Percentiles rank a stretch among this genome's conserved stretches.
Conservation (phyloP, 1,140 invertebrate species). For the Portunus trituberculatus region DNA sequence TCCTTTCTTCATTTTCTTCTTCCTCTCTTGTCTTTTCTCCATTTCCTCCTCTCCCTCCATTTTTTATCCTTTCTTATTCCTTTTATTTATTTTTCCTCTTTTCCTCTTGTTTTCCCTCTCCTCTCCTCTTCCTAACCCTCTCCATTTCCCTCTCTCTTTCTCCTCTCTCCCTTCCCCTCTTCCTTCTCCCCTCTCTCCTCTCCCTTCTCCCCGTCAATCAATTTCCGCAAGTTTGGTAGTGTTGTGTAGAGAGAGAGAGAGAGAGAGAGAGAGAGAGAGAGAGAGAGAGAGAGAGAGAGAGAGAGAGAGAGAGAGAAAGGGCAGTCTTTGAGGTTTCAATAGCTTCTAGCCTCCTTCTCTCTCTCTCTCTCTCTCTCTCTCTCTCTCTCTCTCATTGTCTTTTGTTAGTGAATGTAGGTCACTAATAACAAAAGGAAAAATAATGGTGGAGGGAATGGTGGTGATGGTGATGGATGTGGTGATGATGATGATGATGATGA, state of each 20-base stretch:
- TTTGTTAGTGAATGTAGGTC: not conserved
- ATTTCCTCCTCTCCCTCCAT: too few relatives aligned
- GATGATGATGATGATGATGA: not conserved
- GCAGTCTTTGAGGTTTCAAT: not conserved
- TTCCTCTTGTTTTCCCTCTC: too few relatives aligned
- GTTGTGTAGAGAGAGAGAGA: not conserved
- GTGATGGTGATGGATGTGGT: not conserved
- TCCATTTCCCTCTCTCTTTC: not conserved
- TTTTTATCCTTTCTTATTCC: too few relatives aligned
- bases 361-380: not conserved
- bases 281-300: not conserved
- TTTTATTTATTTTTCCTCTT: too few relatives aligned
- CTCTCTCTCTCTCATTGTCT: not conserved
- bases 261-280: not conserved
- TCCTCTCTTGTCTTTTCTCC: too few relatives aligned
- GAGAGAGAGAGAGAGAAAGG: not conserved
- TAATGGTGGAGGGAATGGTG: not conserved
- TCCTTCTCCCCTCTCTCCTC: too few relatives aligned
- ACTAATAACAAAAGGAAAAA: not conserved
- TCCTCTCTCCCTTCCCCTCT: too few relatives aligned
- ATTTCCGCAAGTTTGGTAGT: not conserved
- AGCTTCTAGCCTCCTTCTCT: not conserved
- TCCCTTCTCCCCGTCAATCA: not conserved
- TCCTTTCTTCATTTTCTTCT: too few relatives aligned
- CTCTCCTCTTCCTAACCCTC: too few relatives aligned